Percentiles rank a stretch among this genome's conserved stretches.
Evolutionary conservation across 2,113 vertebrate species (phyloP).

Genomic region (Enhydra lutris): DNA sequence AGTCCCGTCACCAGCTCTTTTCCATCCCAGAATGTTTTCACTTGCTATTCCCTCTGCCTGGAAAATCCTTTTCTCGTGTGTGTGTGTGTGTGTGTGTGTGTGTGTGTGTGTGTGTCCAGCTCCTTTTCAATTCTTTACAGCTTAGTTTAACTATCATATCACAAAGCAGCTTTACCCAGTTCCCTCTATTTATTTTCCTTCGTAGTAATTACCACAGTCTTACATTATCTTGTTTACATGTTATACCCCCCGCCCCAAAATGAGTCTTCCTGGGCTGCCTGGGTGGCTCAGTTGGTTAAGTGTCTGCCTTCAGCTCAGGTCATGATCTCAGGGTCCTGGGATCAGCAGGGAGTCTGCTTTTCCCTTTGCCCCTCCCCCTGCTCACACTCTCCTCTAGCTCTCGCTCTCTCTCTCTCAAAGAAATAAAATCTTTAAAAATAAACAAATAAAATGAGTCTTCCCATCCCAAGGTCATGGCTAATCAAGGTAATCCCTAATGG

Average conservation of each 20-base stretch:
- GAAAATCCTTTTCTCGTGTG: background rate
- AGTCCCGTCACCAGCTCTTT: background rate
- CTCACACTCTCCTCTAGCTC: background rate
- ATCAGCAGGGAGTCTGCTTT: background rate
- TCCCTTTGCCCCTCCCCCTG: background rate
- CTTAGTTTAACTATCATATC: background rate
- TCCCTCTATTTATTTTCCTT: background rate
- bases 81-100: no score
- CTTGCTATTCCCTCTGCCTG: background rate
- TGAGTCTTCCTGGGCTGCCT: background rate
- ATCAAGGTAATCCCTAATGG: background rate
- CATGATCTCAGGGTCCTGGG: background rate
- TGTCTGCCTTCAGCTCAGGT: background rate
- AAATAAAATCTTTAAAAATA: background rate
- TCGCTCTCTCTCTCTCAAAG: background rate
- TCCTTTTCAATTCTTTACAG: background rate
- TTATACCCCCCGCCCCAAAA: background rate
- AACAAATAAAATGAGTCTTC: background rate
- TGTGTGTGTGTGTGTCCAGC: background rate
- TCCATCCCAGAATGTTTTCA: background rate
- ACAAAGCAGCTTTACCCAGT: background rate
- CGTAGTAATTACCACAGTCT: background rate
- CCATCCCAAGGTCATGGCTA: background rate
- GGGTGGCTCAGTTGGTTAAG: background rate
- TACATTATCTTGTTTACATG: background rate